Evolutionary conservation across 37 sponge, comb jelly and placozoan genomes (phyloP).

Genomic region (Mnemiopsis leidyi): DNA sequence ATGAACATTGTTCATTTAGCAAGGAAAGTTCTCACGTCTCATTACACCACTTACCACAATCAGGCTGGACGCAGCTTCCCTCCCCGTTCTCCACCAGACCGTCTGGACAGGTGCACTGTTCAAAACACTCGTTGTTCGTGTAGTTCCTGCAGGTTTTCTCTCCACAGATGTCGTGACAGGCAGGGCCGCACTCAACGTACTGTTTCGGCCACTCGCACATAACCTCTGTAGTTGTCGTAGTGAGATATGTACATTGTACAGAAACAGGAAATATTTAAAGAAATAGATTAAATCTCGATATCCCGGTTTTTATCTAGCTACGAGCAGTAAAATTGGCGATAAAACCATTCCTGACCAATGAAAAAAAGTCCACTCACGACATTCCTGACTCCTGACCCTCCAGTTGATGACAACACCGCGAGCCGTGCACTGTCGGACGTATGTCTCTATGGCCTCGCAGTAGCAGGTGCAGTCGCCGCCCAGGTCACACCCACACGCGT

Average conservation of each 20-base stretch:
- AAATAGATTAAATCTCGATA: background rate
- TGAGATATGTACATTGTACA: background rate
- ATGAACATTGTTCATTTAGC: background rate
- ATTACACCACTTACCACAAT: background rate
- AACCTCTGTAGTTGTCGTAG: background rate
- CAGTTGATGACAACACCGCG: background rate
- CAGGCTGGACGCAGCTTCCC: background rate
- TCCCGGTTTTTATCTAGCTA: too few species aligned
- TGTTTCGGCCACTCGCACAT: constrained; percentile 65
- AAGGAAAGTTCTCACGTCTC: background rate
- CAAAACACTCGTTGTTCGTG: constrained; percentile 28
- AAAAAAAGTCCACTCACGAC: too few species aligned
- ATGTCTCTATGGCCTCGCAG: constrained; percentile 65
- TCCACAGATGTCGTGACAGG: constrained; percentile 64
- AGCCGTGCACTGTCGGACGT: constrained; percentile 36
- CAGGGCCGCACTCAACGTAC: constrained; percentile 54
- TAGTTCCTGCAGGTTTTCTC: constrained; percentile 53
- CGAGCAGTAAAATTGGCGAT: too few species aligned
- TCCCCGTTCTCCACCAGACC: constrained; percentile 51
- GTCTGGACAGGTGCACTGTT: constrained; percentile 54
- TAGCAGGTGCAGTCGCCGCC: constrained; percentile 65
- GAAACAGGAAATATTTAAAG: background rate
- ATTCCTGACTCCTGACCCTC: constrained; percentile 51
- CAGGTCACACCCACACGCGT: constrained; percentile 66
- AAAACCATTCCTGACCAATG: too few species aligned